Conservation (phyloP, 2,888 invertebrate species). For the Rhagonycha fulva region DNA sequence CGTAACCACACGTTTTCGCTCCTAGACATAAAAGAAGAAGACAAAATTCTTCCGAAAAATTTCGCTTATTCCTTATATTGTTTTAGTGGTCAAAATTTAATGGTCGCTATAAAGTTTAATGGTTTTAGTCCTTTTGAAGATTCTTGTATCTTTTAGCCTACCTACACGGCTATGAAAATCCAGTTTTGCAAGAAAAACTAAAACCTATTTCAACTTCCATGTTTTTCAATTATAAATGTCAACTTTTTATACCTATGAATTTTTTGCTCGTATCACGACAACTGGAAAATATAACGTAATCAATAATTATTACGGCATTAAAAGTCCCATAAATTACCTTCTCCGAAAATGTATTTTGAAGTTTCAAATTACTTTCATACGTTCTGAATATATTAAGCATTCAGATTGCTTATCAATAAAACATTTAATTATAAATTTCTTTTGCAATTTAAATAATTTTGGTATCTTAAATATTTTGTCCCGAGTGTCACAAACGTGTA, state of each 20-base stretch:
- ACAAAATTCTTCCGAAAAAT: neutral
- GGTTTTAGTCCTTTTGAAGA: neutral
- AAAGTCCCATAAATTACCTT: neutral
- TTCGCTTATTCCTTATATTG: neutral
- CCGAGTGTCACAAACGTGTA: neutral
- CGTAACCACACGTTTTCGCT: too few species aligned
- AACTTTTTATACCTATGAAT: neutral
- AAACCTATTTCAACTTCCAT: neutral
- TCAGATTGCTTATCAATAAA: neutral
- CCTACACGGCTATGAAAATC: neutral
- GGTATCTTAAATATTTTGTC: neutral
- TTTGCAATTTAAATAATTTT: neutral
- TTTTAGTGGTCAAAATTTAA: neutral
- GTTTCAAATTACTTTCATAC: neutral
- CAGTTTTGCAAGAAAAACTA: neutral
- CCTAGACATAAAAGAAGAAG: neutral
- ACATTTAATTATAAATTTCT: constrained; percentile 1
- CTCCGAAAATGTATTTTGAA: neutral
- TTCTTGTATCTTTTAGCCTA: neutral
- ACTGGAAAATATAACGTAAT: neutral
- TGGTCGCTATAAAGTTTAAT: neutral
- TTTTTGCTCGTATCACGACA: neutral
- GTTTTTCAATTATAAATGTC: neutral
- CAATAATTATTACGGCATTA: neutral
- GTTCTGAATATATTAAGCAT: neutral